A percentile compares a stretch with the other conserved stretches of the same genome.
Evolutionary conservation across 2,113 vertebrate species (phyloP).

Genomic region (Fregetta grallaria): DNA sequence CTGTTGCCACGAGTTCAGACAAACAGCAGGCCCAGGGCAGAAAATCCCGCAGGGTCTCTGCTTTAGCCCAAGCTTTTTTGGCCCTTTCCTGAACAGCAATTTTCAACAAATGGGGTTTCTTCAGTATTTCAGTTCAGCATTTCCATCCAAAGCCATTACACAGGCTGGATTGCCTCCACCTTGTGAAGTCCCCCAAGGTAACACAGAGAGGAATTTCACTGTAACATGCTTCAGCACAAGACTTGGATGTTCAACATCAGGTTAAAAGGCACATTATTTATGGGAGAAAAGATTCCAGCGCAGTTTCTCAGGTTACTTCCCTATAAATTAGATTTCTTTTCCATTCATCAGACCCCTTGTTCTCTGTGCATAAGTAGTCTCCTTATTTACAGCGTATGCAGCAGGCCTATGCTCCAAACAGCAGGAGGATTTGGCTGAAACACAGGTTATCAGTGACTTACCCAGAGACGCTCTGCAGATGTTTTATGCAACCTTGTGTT

Average conservation of each 20-base stretch:
- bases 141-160: not conserved
- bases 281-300: not conserved
- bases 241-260: not conserved
- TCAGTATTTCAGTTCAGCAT: not conserved
- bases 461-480: not conserved
- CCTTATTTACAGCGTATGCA: not conserved
- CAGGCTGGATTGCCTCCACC: not conserved
- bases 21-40: not conserved
- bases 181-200: not conserved
- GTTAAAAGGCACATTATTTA: not conserved
- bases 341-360: not conserved
- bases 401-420: not conserved
- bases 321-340: not conserved
- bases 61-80: not conserved
- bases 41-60: not conserved
- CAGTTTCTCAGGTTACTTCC: not conserved
- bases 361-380: not conserved
- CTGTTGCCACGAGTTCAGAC: not conserved
- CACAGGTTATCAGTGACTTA: not conserved
- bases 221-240: not conserved
- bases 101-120: not conserved
- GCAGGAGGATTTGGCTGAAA: not conserved
- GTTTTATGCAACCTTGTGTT: not conserved
- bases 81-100: not conserved
- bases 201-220: not conserved